Evolutionary conservation across 2,113 vertebrate genomes (phyloP).

Genomic region (Strigops habroptila): DNA sequence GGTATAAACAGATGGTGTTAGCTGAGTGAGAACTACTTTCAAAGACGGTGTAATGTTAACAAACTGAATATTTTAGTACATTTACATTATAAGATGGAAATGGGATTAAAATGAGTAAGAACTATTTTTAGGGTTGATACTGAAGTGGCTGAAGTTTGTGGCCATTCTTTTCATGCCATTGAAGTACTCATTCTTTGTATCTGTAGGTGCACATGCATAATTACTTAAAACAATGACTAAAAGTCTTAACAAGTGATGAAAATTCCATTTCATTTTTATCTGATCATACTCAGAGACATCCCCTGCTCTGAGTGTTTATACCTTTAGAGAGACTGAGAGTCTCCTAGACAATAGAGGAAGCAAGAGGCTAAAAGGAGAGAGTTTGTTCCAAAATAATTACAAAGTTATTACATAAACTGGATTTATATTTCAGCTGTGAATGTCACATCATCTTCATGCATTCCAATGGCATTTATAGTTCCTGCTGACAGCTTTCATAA

Average conservation of each 20-base stretch:
- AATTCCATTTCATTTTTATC: neutral
- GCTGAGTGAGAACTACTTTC: slow-evolving; percentile 3
- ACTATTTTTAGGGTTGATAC: neutral
- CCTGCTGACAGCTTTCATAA: neutral
- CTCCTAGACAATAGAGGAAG: neutral
- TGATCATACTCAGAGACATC: neutral
- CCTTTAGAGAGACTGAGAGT: neutral
- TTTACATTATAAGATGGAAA: neutral
- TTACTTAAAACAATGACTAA: neutral
- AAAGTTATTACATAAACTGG: neutral
- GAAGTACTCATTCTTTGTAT: neutral
- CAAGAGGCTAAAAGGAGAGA: neutral
- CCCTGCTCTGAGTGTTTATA: neutral
- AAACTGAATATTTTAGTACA: neutral
- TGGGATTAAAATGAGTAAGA: neutral
- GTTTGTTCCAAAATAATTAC: neutral
- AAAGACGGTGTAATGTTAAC: neutral
- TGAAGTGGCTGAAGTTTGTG: neutral
- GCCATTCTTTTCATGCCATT: neutral
- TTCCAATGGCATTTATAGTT: neutral
- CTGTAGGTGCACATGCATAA: neutral
- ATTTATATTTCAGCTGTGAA: neutral
- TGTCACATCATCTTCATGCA: neutral
- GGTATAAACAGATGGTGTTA: slow-evolving; percentile 31
- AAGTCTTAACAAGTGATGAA: neutral